Conservation (phyloP, 2,888 invertebrate species). For the Leptopilina drosophilae region DNA sequence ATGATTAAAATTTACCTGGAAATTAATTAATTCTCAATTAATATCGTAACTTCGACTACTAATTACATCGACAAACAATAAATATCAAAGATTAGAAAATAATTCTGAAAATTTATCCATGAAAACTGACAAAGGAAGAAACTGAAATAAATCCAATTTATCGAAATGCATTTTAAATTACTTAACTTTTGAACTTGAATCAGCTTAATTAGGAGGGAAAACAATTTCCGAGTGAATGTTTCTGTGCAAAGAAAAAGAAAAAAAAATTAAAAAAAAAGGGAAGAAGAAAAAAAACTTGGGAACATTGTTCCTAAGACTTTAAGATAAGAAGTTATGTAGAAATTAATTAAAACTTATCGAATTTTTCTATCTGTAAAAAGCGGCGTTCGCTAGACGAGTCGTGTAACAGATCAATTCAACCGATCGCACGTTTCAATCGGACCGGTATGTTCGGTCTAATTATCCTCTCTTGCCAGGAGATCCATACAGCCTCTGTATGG, state of each 20-base stretch:
- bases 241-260: not conserved
- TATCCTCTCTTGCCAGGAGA: constrained; percentile 61
- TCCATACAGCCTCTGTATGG: constrained; percentile 56
- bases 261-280: too few species aligned
- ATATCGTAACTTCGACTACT: too few species aligned
- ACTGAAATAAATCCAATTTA: too few species aligned
- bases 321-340: constrained; percentile 39
- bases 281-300: not conserved
- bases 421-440: constrained; percentile 60
- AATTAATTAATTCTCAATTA: too few species aligned
- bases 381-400: constrained; percentile 47
- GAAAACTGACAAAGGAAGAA: too few species aligned
- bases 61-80: too few species aligned
- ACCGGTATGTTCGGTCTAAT: constrained; percentile 63
- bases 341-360: constrained; percentile 41
- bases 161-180: not conserved
- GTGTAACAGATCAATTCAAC: constrained; percentile 57
- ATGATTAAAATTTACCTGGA: too few species aligned
- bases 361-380: constrained; percentile 48
- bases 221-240: constrained; percentile 18
- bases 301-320: constrained; percentile 29
- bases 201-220: not conserved
- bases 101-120: too few species aligned
- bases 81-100: too few species aligned
- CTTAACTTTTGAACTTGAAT: constrained; percentile 1